Evolutionary conservation across 2,113 vertebrate genomes (phyloP), one percentile per base, ranked within the genome.

Genomic region (Callaeas wilsoni): DNA sequence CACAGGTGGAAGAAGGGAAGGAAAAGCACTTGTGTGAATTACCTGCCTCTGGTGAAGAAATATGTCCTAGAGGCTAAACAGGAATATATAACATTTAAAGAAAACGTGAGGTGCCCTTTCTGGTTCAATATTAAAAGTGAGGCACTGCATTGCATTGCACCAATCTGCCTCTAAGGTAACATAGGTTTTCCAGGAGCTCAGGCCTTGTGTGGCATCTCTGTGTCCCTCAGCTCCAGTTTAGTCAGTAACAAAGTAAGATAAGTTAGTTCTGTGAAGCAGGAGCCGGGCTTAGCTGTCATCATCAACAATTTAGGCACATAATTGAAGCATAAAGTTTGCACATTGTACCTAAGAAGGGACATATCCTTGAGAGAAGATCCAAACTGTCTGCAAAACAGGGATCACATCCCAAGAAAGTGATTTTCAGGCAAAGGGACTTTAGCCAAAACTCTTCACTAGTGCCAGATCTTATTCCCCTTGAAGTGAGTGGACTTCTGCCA

Each of bases 101-200:
- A 87, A 69, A 76, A 15, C 1, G 4, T 8, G 26, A 50, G 20
- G 73, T 0, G 0, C 15, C 44, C 44, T 79, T 63, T 69, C 73
- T 65, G 50, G 35, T 42, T 95, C 50, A n/a, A 1, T 86, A 67
- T 49, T 74, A 37, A 32, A 87, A 63, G 39, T 37, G 37, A 71
- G 22, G 30, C 65, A 47, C 33, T 33, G 60, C 41, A 32, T 44
- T 75, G 77, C 64, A 73, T 35, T 91, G 73, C 87, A 75, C n/a
- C 69, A 69, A 13, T n/a, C 39, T 90, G 60, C 47, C 88, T 81
- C 21, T 50, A 57, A 87, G 41, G 46, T 26, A 53, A 39, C 20
- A 32, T 4, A 19, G 32, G 18, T 47, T 63, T 85, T 71, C 49
- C 46, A 70, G 57, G 29, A 64, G 57, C 16, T 90, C 59, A 49